Evolutionary conservation across 2,113 vertebrate species (phyloP).

Genomic region (Dryoscopus gambensis): DNA sequence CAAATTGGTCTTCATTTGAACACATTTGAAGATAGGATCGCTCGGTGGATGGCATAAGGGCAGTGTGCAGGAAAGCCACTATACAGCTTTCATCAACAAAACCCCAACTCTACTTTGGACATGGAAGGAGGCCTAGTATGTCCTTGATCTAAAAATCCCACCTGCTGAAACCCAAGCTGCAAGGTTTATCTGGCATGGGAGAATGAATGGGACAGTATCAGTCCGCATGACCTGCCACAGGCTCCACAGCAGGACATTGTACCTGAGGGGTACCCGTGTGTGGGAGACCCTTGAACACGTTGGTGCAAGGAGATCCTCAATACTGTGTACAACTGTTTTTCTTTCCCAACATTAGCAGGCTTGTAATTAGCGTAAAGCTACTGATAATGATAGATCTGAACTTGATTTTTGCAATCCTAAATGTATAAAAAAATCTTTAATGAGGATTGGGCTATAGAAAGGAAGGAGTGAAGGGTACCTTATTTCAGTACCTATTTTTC

Average conservation of each 20-base stretch:
- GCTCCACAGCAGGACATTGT: background rate
- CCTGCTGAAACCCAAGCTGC: background rate
- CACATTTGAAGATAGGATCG: background rate
- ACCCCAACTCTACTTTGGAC: background rate
- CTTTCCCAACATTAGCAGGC: background rate
- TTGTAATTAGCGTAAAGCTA: background rate
- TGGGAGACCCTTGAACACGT: background rate
- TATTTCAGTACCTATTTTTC: background rate
- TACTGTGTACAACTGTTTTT: background rate
- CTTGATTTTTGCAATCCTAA: background rate
- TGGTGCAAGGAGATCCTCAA: background rate
- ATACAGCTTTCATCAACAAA: background rate
- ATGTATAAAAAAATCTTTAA: background rate
- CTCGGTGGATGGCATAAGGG: background rate
- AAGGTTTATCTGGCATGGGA: background rate
- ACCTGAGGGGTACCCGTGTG: fast-evolving
- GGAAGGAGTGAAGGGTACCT: background rate
- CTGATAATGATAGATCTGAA: background rate
- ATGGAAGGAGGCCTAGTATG: background rate
- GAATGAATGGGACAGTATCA: background rate
- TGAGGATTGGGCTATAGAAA: background rate
- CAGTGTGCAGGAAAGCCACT: background rate
- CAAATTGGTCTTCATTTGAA: background rate
- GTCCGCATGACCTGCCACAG: background rate
- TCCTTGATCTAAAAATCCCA: background rate